These are phyloP conservation scores for Leucoraja ocellata DNA, from an alignment of 2,797 vertebrate species.

Conservation along the genomic window DNA sequence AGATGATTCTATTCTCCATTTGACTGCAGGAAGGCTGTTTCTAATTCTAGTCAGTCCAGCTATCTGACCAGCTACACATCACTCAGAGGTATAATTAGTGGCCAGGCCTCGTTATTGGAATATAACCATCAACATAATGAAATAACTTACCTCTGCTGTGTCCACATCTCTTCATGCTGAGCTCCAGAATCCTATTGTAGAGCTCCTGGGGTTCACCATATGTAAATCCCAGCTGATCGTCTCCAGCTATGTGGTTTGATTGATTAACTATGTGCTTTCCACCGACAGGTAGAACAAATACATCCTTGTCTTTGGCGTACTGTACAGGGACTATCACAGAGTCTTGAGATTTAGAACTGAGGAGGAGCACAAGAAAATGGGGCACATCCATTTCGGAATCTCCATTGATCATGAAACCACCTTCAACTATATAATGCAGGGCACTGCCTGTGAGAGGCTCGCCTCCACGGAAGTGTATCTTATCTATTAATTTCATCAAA, in stretches of 20 bases:
- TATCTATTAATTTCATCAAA: conserved; percentile 39
- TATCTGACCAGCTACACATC: background rate
- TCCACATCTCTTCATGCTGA: conserved; percentile 42
- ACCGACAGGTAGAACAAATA: conserved; percentile 42
- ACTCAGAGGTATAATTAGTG: background rate
- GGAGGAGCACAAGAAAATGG: conserved; percentile 41
- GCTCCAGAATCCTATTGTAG: conserved; percentile 40
- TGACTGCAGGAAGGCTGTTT: background rate
- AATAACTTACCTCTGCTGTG: conserved; percentile 40
- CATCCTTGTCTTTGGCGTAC: conserved; percentile 38
- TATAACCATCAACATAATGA: background rate
- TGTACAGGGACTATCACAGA: conserved; percentile 28
- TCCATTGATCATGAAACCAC: conserved; percentile 31
- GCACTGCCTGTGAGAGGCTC: conserved; percentile 41
- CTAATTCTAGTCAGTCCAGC: background rate
- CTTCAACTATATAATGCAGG: conserved; percentile 39
- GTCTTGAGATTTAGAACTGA: conserved; percentile 42
- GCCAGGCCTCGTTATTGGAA: background rate
- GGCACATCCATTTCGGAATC: conserved; percentile 39
- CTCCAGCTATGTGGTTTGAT: conserved; percentile 38
- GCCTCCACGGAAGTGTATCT: conserved; percentile 41
- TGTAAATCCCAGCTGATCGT: conserved; percentile 39
- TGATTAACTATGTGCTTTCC: conserved; percentile 28
- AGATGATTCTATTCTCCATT: background rate
- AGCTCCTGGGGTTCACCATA: conserved; percentile 39